Conservation (phyloP, 1,140 invertebrate species). For the Ceratitis capitata region DNA sequence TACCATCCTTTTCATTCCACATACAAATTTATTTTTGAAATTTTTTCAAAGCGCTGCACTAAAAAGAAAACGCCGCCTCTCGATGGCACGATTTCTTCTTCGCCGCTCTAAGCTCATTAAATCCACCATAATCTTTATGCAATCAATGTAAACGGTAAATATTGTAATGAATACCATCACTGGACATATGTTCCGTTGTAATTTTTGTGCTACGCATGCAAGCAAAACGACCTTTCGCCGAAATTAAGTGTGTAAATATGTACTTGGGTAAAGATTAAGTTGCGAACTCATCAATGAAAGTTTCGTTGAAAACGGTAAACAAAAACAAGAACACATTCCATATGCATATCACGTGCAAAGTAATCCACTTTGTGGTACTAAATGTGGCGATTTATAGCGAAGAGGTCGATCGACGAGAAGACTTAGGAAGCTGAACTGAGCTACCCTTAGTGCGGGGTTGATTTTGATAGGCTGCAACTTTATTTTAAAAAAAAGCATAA, state of each 20-base stretch:
- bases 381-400: background rate
- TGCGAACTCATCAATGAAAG: slow-evolving; percentile 7
- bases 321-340: background rate
- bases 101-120: background rate
- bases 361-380: slow-evolving; percentile 30
- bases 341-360: slow-evolving; percentile 15
- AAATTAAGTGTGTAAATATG: slow-evolving; percentile 36
- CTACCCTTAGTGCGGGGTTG: background rate
- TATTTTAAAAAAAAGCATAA: slow-evolving; percentile 9
- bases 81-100: background rate
- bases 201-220: background rate
- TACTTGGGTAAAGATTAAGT: slow-evolving; percentile 27
- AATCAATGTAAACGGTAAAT: slow-evolving; percentile 12
- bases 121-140: slow-evolving; percentile 24
- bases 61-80: background rate
- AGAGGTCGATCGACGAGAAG: background rate
- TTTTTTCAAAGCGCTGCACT: background rate
- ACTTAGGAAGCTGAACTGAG: background rate
- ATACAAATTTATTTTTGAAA: background rate
- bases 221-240: background rate
- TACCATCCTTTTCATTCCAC: background rate
- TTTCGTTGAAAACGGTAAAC: background rate
- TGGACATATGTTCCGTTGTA: slow-evolving; percentile 15
- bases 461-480: background rate
- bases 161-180: slow-evolving; percentile 32